Conservation (phyloP, 2,113 vertebrate genomes). For the Labeo catla region DNA sequence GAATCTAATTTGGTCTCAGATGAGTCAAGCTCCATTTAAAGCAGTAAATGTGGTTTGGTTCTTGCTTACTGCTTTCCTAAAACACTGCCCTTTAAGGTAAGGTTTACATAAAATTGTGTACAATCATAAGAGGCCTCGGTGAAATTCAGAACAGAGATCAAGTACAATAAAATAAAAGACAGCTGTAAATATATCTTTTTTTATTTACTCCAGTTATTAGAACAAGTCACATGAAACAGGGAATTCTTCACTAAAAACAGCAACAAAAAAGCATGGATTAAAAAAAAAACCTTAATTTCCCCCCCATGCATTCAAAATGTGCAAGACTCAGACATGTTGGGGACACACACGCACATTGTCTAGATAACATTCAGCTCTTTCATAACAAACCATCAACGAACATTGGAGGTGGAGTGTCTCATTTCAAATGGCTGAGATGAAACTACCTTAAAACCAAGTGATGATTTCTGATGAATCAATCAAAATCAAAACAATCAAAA, state of each 20-base stretch:
- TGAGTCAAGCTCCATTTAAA: background rate
- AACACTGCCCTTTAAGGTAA: background rate
- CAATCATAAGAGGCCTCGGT: background rate
- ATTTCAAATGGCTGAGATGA: conserved; percentile 10
- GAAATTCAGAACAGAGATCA: background rate
- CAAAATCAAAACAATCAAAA: conserved; percentile 24
- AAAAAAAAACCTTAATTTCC: conserved; percentile 12
- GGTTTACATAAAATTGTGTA: background rate
- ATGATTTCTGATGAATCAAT: conserved; percentile 30
- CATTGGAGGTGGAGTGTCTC: conserved; percentile 8
- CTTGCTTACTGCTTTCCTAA: background rate
- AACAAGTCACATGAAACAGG: conserved; percentile 64
- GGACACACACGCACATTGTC: conserved; percentile 17
- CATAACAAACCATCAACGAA: conserved; percentile 5
- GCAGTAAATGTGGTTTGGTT: background rate
- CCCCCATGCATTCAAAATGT: background rate
- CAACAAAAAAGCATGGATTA: conserved; percentile 31
- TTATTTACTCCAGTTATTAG: conserved; percentile 74
- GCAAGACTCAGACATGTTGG: conserved; percentile 21
- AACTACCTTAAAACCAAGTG: conserved; percentile 44
- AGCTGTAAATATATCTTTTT: conserved; percentile 67
- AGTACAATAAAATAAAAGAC: conserved; percentile 27
- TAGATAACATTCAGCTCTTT: conserved; percentile 26
- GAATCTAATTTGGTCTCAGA: background rate
- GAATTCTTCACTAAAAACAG: conserved; percentile 64